These are phyloP conservation scores for Sebastes diaconus DNA, from an alignment of 2,797 vertebrate genomes.

Conservation along the genomic window DNA sequence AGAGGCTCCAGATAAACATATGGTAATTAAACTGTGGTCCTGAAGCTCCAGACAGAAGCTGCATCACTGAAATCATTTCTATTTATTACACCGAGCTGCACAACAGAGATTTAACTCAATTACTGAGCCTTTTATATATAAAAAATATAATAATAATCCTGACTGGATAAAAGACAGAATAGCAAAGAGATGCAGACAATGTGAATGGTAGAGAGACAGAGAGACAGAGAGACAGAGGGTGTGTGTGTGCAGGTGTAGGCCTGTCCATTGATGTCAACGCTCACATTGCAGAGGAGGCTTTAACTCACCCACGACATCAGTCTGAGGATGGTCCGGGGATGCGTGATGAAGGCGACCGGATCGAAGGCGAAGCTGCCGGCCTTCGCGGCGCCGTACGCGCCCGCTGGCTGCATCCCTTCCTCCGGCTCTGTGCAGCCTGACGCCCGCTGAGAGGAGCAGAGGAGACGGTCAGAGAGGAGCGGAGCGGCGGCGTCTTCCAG, in stretches of 20 bases:
- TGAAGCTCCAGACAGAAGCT: slow-evolving; percentile 6
- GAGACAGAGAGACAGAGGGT: not conserved
- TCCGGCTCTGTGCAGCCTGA: slow-evolving; percentile 42
- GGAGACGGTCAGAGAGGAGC: slow-evolving; percentile 43
- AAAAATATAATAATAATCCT: not conserved
- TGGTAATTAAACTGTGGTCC: slow-evolving; percentile 12
- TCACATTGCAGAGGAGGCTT: slow-evolving; percentile 54
- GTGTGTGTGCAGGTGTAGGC: slow-evolving; percentile 42
- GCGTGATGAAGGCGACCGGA: slow-evolving; percentile 88
- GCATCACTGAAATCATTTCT: not conserved
- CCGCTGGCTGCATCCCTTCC: slow-evolving; percentile 80
- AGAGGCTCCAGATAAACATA: slow-evolving; percentile 41
- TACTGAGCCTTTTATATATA: not conserved
- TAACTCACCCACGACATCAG: slow-evolving; percentile 90
- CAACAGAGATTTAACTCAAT: not conserved
- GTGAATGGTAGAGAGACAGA: slow-evolving; percentile 30
- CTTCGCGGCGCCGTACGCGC: slow-evolving; percentile 89
- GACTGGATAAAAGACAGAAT: not conserved
- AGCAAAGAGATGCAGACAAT: not conserved
- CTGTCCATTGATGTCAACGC: slow-evolving; percentile 21
- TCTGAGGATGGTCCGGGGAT: slow-evolving; percentile 91
- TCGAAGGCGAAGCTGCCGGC: slow-evolving; percentile 87
- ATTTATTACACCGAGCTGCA: not conserved
- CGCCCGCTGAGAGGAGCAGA: slow-evolving; percentile 41
- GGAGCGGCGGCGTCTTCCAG: slow-evolving; percentile 51